Evolutionary conservation across 2,113 vertebrate species (phyloP).

Genomic region (Catharus bicknelli): DNA sequence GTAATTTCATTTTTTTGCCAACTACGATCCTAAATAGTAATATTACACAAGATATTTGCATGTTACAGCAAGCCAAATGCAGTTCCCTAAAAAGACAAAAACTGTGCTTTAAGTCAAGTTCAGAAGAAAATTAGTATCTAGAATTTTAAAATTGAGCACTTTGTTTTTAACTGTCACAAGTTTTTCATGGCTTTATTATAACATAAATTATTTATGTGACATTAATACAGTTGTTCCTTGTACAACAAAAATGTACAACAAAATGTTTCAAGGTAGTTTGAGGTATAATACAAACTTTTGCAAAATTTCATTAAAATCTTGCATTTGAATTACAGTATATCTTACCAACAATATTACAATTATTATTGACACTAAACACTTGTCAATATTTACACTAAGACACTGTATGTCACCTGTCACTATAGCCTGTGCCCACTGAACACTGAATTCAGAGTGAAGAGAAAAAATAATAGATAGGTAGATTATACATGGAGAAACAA

Average conservation of each 20-base stretch:
- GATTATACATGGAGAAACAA: constrained; percentile 9
- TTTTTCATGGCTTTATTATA: neutral
- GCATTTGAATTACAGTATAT: neutral
- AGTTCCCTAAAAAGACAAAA: neutral
- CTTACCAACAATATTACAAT: neutral
- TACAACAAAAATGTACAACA: neutral
- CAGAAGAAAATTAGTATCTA: neutral
- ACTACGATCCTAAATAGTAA: neutral
- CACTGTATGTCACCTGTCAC: neutral
- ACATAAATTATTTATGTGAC: neutral
- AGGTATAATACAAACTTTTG: neutral
- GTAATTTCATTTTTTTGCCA: neutral
- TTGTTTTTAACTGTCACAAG: neutral
- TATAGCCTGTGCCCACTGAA: neutral
- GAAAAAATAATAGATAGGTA: constrained; percentile 2
- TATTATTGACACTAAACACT: neutral
- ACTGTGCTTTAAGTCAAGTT: neutral
- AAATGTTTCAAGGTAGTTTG: neutral
- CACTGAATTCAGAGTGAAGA: constrained; percentile 22
- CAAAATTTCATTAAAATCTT: neutral
- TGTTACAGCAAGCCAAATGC: neutral
- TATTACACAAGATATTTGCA: neutral
- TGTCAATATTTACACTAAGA: neutral
- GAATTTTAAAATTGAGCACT: neutral
- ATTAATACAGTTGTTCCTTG: neutral